Conservation (phyloP, 1,140 invertebrate species). For the Hirudo medicinalis region DNA sequence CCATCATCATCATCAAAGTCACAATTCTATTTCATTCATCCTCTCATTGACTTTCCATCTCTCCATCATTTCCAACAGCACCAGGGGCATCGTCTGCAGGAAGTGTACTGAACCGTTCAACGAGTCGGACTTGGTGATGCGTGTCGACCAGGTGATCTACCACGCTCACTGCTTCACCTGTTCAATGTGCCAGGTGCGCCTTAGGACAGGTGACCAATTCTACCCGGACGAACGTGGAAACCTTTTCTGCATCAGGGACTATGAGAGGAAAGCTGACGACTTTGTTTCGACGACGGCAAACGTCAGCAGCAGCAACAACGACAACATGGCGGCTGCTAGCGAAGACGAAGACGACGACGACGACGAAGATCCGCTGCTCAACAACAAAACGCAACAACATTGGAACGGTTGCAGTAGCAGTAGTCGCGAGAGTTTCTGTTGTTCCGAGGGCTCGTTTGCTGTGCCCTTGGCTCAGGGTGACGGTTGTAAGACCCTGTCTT, state of each 20-base stretch:
- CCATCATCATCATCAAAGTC: conserved; percentile 19
- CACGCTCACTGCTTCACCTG: conserved; percentile 10
- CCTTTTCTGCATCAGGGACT: neutral
- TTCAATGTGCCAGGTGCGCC: neutral
- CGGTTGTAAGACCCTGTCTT: neutral
- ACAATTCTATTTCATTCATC: neutral
- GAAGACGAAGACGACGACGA: neutral
- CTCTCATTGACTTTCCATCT: too few relatives aligned
- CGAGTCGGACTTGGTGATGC: neutral
- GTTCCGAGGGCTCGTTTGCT: too few relatives aligned
- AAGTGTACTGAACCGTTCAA: neutral
- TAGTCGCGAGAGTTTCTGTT: too few relatives aligned
- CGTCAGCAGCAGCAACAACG: neutral
- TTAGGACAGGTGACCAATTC: neutral
- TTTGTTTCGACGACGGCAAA: neutral
- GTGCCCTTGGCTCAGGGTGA: neutral
- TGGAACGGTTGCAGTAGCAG: neutral
- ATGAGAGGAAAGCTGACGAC: neutral
- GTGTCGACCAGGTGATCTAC: conserved; percentile 1
- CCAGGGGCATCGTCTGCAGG: neutral
- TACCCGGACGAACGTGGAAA: neutral
- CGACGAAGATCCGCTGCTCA: neutral
- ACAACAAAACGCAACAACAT: neutral
- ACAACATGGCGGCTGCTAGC: neutral
- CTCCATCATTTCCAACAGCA: neutral